Base-by-base conservation (phyloP, 2,888 invertebrate species). In the Aphodius sticticus region DNA sequence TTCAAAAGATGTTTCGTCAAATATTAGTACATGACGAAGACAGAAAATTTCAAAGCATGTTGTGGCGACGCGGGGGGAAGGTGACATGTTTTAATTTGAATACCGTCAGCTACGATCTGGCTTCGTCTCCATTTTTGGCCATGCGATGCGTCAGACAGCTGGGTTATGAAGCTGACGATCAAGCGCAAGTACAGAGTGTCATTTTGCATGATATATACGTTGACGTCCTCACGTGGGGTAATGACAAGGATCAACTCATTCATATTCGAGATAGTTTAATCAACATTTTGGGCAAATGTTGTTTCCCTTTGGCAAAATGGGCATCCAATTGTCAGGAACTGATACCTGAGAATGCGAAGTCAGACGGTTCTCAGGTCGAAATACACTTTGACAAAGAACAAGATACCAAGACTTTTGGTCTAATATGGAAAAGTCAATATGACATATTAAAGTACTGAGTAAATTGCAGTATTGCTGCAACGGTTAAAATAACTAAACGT, bases 1-100 rank as follows among this genome's bases (percentile, higher is more conserved):
- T 84, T n/a, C 79, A 72, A 14, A 84, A 85, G 78, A 85, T 85
- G 84, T 85, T 83, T 70, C 72, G 84, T 6, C 81, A 82, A 76
- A 78, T 85, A 2, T 26, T 71, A 15, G 36, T 81, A 6, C n/a
- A 37, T 4, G 6, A 6, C 53, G n/a, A 37, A n/a, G 6, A 37
- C 12, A 0, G 16, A 26, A 5, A 71, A 16, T 71, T 15, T 16
- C 16, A 71, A 35, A 5, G 15, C 12, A 71, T 71, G 5, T 16
- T 16, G 71, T 71, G 71, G 71, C 12, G 71, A 71, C 4, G 35
- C 15, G 12, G 12, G 7, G 53, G 9, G 53, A 53, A 53, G 9
- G 1, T 53, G 1, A 53, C 7, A 12, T 9, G 9, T 12, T 53
- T 9, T 12, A 53, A 5, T 9, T 53, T 53, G 12, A 7, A 53